Evolutionary conservation across 1,140 invertebrate species (phyloP).

Genomic region (Plodia interpunctella): DNA sequence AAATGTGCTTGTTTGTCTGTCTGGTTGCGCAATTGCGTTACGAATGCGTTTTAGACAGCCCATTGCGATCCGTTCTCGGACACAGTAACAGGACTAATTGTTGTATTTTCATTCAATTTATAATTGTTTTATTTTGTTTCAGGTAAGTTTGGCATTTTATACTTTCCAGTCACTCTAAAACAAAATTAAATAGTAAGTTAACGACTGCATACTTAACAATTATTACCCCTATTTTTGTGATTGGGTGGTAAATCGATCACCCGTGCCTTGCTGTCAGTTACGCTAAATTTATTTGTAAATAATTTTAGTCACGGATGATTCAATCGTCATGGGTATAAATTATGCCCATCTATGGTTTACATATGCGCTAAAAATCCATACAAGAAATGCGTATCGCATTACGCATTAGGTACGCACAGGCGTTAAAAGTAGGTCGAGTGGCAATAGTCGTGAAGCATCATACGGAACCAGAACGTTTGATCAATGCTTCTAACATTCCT

Average conservation of each 20-base stretch:
- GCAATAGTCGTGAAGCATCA: background rate
- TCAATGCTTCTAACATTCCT: slow-evolving; percentile 39
- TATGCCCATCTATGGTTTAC: too few species aligned
- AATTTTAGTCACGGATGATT: too few species aligned
- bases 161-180: background rate
- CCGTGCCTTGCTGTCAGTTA: too few species aligned
- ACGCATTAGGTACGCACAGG: background rate
- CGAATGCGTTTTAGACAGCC: too few species aligned
- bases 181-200: background rate
- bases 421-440: background rate
- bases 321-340: too few species aligned
- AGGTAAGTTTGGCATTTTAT: background rate
- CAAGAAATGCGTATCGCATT: background rate
- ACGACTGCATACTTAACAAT: background rate
- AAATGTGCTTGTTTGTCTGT: too few species aligned
- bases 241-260: background rate
- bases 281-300: too few species aligned
- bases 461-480: slow-evolving; percentile 29
- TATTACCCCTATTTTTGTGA: background rate
- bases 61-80: too few species aligned
- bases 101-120: background rate
- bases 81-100: too few species aligned
- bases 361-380: too few species aligned
- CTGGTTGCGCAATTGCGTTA: too few species aligned
- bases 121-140: background rate